Conservation (phyloP, 1,140 invertebrate genomes). For the Chlorops oryzae region DNA sequence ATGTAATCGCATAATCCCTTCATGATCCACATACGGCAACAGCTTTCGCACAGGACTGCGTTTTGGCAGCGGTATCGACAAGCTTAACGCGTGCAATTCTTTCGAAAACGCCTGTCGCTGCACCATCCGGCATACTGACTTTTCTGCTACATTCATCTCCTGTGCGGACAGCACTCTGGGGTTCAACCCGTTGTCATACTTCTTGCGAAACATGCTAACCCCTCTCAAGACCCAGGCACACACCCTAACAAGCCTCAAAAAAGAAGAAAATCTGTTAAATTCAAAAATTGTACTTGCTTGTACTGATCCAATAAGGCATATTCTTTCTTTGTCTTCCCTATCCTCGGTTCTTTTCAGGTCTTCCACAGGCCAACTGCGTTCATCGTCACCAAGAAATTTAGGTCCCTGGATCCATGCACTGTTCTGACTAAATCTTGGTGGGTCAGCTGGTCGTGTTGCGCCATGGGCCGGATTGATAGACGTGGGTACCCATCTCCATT, state of each 20-base stretch:
- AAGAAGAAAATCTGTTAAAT: conserved; percentile 2
- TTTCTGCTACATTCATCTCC: too few species aligned
- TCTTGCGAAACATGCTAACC: not conserved
- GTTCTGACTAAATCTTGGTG: not conserved
- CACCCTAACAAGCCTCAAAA: not conserved
- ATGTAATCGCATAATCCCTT: too few species aligned
- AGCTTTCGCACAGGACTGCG: too few species aligned
- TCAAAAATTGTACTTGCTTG: not conserved
- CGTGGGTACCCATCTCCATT: conserved; percentile 28
- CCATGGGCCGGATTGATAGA: conserved; percentile 29
- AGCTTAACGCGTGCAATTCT: too few species aligned
- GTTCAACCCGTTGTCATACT: too few species aligned
- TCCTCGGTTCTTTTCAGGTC: not conserved
- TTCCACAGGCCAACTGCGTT: conserved; percentile 13
- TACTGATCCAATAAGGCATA: not conserved
- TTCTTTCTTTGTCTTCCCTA: not conserved
- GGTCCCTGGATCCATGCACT: conserved; percentile 20
- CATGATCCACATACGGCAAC: too few species aligned
- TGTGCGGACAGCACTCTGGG: too few species aligned
- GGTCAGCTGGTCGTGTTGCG: conserved; percentile 11
- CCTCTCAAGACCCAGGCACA: conserved; percentile 1
- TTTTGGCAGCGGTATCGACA: too few species aligned
- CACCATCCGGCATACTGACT: too few species aligned
- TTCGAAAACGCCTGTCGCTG: too few species aligned
- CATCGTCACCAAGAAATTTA: conserved; percentile 14